Evolutionary conservation across 2,113 vertebrate species (phyloP).

Genomic region (Microcebus lehilahytsara): DNA sequence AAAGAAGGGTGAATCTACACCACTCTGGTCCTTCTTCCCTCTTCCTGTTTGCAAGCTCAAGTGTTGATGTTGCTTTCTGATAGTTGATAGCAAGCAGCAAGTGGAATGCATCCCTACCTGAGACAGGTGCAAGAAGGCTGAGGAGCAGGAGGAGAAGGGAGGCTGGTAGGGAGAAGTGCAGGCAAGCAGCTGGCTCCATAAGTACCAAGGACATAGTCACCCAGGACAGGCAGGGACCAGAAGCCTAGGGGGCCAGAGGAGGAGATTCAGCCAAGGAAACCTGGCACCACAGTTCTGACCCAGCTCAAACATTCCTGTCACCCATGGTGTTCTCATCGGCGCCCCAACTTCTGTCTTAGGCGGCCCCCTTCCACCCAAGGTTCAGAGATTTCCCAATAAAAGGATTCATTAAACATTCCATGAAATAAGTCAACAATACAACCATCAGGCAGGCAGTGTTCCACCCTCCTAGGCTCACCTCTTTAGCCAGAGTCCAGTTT

Average conservation of each 20-base stretch:
- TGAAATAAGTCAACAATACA: neutral
- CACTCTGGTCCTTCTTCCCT: accelerated
- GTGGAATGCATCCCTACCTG: slow-evolving; percentile 46
- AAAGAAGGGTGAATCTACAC: neutral
- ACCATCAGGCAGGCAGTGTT: neutral
- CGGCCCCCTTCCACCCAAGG: too few relatives aligned
- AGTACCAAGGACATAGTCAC: neutral
- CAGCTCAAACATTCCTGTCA: neutral
- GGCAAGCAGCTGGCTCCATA: neutral
- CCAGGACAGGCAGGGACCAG: neutral
- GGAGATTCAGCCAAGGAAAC: neutral
- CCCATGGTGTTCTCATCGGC: neutral
- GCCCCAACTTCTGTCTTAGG: neutral
- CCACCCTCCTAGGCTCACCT: neutral
- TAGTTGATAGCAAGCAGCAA: neutral
- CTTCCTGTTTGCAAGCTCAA: neutral
- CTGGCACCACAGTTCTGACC: neutral
- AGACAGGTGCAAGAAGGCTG: neutral
- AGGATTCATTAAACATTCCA: neutral
- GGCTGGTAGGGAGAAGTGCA: too few relatives aligned
- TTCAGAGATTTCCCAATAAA: neutral
- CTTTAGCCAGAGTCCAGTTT: neutral
- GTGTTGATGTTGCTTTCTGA: neutral
- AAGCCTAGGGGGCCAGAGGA: neutral
- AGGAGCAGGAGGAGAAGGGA: neutral